Evolutionary conservation across 2,113 vertebrate genomes (phyloP).

Genomic region (Cnemophilus loriae): DNA sequence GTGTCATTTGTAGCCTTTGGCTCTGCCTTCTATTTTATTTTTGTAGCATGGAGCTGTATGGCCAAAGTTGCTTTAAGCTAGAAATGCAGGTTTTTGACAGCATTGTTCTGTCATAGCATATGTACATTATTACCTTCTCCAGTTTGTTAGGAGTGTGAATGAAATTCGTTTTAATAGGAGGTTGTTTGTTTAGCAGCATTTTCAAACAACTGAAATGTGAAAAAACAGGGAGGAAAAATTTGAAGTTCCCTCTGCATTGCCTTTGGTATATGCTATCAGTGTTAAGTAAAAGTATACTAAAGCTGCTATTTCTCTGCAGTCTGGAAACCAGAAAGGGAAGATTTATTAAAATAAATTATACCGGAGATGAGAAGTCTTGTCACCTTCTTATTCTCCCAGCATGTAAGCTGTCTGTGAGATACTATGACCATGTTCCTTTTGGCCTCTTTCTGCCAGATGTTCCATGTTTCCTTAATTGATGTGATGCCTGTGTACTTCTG

Average conservation of each 20-base stretch:
- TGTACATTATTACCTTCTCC: background rate
- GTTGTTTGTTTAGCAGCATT: background rate
- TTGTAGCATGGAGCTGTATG: background rate
- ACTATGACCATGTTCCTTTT: background rate
- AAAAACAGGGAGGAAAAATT: background rate
- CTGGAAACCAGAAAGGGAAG: background rate
- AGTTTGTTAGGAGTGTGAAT: background rate
- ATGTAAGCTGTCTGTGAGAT: background rate
- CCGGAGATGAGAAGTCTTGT: background rate
- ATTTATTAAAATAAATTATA: background rate
- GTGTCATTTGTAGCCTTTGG: background rate
- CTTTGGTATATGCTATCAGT: background rate
- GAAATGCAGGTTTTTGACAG: background rate
- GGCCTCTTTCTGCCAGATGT: background rate
- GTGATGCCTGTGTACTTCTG: background rate
- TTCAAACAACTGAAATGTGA: background rate
- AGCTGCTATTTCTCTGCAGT: background rate
- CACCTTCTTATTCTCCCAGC: background rate
- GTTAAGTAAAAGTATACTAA: background rate
- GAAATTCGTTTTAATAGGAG: background rate
- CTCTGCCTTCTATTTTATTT: background rate
- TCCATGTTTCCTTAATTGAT: background rate
- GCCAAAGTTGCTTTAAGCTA: background rate
- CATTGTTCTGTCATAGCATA: background rate
- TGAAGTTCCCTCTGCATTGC: background rate